Base-by-base conservation (phyloP, 2,797 vertebrate species). In the Thamnophis elegans region DNA sequence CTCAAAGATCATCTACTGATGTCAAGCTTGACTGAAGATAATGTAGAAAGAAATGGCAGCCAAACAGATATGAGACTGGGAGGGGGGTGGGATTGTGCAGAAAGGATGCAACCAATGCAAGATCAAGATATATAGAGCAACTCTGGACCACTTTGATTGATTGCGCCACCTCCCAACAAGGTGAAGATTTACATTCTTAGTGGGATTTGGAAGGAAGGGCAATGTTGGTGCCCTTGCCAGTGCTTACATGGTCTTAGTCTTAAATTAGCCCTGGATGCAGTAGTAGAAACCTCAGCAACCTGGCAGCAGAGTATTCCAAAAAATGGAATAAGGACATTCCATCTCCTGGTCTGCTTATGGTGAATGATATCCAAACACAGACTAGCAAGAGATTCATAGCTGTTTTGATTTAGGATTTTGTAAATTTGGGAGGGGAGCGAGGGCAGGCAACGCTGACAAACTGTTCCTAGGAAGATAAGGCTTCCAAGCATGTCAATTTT, bases 351-450 rank as follows among this genome's bases (percentile, higher is more conserved):
- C 11, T 51, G 54, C 62, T 12, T 22, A 11, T 78, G 86, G 28
- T 62, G 88, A 36, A 54, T 11, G 59, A 47, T 58, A 58, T 88
- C 25, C 32, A n/a, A 58, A 88, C 20, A 88, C 51, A 68, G 62
- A 87, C 16, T 56, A 32, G 26, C 85, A 87, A 32, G 2, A 16
- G 16, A 58, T 58, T 56, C 36, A 54, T 16, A 88, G 54, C 62
- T 88, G 54, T 88, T 87, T 68, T 88, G 62, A 88, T 88, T 73
- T 58, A 91, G n/a, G 62, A 32, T 10, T 91, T 28, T 91, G 53
- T 25, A 73, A 88, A 88, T 73, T 51, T 68, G 22, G 55, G 62
- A 54, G 18, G 18, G 56, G 18, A 51, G 56, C 18, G 4, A 1
- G 60, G 58, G 62, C 20, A 73, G 26, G 10, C 25, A 73, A 36